phyloP scores from a whole-genome alignment of 1,140 invertebrate genomes.

The Bacillus rossius region DNA sequence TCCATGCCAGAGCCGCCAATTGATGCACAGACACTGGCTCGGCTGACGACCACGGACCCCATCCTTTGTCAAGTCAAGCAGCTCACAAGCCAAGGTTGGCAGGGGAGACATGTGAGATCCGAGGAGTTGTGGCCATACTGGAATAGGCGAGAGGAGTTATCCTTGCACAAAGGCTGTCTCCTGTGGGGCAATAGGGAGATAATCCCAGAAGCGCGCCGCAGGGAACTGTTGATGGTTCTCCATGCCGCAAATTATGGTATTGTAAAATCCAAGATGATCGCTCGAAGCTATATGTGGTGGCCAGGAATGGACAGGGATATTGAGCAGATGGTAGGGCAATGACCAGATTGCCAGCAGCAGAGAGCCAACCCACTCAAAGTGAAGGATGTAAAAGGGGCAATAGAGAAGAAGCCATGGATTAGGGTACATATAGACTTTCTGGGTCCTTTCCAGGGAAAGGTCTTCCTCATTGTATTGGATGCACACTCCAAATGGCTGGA shows the following conservation, averaged over 20 bases:
- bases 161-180: neutral
- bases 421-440: slow-evolving; percentile 35
- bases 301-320: slow-evolving; percentile 35
- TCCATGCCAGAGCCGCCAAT: too few relatives aligned
- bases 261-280: slow-evolving; percentile 36
- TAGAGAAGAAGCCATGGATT: neutral
- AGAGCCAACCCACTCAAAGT: neutral
- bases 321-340: slow-evolving; percentile 9
- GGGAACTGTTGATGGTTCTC: slow-evolving; percentile 27
- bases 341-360: neutral
- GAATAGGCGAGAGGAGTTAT: neutral
- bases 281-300: slow-evolving; percentile 35
- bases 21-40: too few relatives aligned
- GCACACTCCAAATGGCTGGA: slow-evolving; percentile 39
- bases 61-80: too few relatives aligned
- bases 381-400: slow-evolving; percentile 3
- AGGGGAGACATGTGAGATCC: too few relatives aligned
- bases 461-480: slow-evolving; percentile 34
- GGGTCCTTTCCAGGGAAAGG: slow-evolving; percentile 28
- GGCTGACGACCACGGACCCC: too few relatives aligned
- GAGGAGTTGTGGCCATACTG: neutral
- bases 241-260: slow-evolving; percentile 35
- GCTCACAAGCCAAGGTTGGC: too few relatives aligned
- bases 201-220: slow-evolving; percentile 27
- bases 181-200: slow-evolving; percentile 23